These are phyloP conservation scores for Panagrolaimus sp. DNA, from an alignment of 1,140 invertebrate species.

Conservation along the genomic window DNA sequence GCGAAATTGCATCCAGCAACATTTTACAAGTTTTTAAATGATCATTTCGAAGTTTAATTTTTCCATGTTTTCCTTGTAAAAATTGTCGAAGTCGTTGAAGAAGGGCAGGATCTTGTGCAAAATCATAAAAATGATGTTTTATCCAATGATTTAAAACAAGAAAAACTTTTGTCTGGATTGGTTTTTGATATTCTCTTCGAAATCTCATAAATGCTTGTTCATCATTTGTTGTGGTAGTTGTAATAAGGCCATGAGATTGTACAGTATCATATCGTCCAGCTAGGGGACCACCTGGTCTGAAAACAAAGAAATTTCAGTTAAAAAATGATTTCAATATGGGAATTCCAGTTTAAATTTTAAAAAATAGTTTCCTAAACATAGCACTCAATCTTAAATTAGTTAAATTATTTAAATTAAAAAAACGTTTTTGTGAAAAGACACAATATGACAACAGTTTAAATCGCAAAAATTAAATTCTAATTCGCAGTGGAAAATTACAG, in stretches of 20 bases:
- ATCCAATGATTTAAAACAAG: conserved; percentile 97
- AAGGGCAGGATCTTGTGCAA: conserved; percentile 78
- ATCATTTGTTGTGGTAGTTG: conserved; percentile 65
- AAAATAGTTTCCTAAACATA: too few relatives aligned
- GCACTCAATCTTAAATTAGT: too few relatives aligned
- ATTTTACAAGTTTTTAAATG: conserved; percentile 7
- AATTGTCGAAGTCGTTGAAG: conserved; percentile 75
- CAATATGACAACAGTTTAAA: too few relatives aligned
- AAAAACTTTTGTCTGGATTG: conserved; percentile 93
- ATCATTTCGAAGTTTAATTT: not conserved
- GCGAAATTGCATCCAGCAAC: not conserved
- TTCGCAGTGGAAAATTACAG: too few relatives aligned
- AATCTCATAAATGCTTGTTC: conserved; percentile 63
- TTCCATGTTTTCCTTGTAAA: conserved; percentile 75
- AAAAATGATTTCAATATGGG: too few relatives aligned
- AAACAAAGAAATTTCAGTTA: too few relatives aligned
- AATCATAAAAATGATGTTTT: conserved; percentile 98
- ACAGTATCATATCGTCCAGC: conserved; percentile 52
- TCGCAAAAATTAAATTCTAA: too few relatives aligned
- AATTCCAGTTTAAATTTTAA: too few relatives aligned
- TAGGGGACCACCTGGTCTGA: conserved; percentile 41
- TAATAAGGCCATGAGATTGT: conserved; percentile 62
- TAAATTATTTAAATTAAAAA: too few relatives aligned
- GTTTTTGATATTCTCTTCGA: conserved; percentile 90
- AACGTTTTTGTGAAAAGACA: too few relatives aligned